Evolutionary conservation across 1,140 invertebrate genomes (phyloP).

Genomic region (Phymastichus coffea): DNA sequence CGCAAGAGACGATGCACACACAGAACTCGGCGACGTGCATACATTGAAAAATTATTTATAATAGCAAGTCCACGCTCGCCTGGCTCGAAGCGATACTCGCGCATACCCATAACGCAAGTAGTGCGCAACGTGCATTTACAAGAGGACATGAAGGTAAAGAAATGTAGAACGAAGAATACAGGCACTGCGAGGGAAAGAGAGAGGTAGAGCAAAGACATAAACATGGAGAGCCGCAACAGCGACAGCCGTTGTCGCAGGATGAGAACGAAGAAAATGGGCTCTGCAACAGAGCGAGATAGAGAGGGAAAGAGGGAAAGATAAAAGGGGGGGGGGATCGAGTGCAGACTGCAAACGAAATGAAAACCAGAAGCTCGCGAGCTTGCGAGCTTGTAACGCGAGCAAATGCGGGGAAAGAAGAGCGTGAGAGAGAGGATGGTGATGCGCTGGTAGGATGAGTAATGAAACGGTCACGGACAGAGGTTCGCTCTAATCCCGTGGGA

Average conservation of each 20-base stretch:
- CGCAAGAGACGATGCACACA: too few relatives aligned
- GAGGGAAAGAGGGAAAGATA: not conserved
- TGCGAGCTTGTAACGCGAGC: too few relatives aligned
- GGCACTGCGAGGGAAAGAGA: not conserved
- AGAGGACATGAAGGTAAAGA: not conserved
- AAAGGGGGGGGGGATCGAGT: not conserved
- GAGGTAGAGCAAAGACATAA: not conserved
- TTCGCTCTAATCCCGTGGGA: slow-evolving; percentile 2
- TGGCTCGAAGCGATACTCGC: too few relatives aligned
- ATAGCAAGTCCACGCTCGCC: too few relatives aligned
- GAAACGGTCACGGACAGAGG: slow-evolving; percentile 3
- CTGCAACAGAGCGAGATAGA: too few relatives aligned
- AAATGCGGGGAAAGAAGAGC: not conserved
- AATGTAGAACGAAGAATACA: too few relatives aligned
- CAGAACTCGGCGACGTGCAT: not conserved
- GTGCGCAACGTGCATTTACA: not conserved
- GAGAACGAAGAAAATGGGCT: not conserved
- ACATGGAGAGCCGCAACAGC: too few relatives aligned
- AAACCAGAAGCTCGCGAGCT: too few relatives aligned
- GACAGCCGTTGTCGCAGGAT: too few relatives aligned
- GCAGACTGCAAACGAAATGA: not conserved
- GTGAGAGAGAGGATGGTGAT: not conserved
- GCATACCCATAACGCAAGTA: too few relatives aligned
- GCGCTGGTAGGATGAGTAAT: not conserved
- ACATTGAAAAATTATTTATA: not conserved